Evolutionary conservation across 2,113 vertebrate genomes (phyloP).

Genomic region (Myotis yumanensis): DNA sequence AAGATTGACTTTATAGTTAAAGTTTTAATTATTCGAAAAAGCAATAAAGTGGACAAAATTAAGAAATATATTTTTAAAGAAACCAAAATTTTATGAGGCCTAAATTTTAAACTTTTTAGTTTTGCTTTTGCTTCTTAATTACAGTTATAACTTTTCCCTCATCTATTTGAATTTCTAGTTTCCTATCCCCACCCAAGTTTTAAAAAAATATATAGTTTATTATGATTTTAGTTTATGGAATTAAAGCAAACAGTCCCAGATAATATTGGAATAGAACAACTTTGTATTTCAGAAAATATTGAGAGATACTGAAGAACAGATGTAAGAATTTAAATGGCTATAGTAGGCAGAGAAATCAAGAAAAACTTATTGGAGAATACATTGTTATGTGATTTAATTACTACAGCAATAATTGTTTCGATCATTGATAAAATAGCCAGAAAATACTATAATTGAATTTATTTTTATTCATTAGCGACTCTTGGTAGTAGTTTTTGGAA

Average conservation of each 20-base stretch:
- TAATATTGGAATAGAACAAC: not conserved
- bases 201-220: not conserved
- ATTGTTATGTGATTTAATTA: not conserved
- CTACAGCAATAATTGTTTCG: not conserved
- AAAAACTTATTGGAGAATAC: not conserved
- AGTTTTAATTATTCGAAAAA: not conserved
- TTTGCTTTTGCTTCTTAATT: conserved; percentile 10
- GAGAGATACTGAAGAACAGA: not conserved
- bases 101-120: conserved; percentile 46
- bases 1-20: not conserved
- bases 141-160: not conserved
- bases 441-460: not conserved
- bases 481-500: conserved; percentile 24
- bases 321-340: not conserved
- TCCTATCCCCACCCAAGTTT: not conserved
- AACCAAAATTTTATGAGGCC: not conserved
- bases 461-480: not conserved
- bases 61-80: conserved; percentile 9
- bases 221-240: conserved; percentile 13
- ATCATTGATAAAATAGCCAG: not conserved
- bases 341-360: not conserved
- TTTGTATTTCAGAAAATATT: conserved; percentile 27
- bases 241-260: not conserved
- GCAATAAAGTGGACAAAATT: not conserved
- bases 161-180: conserved; percentile 5